Percentiles rank a stretch among this genome's conserved stretches.
Evolutionary conservation across 2,113 vertebrate species (phyloP).

Genomic region (Thomomys bottae): DNA sequence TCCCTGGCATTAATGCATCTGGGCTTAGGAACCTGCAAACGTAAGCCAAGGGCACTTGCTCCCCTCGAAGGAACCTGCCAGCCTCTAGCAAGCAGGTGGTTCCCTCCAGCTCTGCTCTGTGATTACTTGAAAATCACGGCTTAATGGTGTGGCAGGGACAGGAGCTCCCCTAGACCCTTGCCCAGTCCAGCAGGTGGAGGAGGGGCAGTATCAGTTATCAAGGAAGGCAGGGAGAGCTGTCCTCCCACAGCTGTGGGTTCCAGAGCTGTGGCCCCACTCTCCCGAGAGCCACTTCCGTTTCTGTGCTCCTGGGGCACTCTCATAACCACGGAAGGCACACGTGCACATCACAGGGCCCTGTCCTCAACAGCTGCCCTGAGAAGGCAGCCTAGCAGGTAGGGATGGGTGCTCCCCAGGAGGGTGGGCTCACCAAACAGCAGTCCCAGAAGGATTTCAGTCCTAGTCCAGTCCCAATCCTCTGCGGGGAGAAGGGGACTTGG

Average conservation of each 20-base stretch:
- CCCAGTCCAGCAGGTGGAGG: neutral
- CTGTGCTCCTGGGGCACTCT: neutral
- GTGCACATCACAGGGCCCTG: too few species aligned
- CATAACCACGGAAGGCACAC: too few species aligned
- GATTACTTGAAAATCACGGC: neutral
- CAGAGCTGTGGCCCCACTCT: neutral
- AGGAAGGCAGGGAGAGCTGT: neutral
- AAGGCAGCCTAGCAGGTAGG: neutral
- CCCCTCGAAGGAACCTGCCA: accelerated
- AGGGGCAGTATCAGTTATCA: neutral
- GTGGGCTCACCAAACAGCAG: neutral
- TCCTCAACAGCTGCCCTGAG: too few species aligned
- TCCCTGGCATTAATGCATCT: accelerated
- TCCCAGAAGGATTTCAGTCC: neutral
- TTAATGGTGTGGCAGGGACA: accelerated
- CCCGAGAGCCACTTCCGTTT: neutral
- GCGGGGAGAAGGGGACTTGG: neutral
- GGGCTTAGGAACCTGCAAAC: neutral
- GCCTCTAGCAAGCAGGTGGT: neutral
- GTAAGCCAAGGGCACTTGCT: neutral
- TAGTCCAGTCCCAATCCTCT: too few species aligned
- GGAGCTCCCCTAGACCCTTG: neutral
- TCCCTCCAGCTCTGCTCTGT: neutral
- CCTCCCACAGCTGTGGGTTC: neutral
- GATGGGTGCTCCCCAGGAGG: neutral